Evolutionary conservation across 2,888 invertebrate genomes (phyloP).

Genomic region (Malthinus flaveolus): DNA sequence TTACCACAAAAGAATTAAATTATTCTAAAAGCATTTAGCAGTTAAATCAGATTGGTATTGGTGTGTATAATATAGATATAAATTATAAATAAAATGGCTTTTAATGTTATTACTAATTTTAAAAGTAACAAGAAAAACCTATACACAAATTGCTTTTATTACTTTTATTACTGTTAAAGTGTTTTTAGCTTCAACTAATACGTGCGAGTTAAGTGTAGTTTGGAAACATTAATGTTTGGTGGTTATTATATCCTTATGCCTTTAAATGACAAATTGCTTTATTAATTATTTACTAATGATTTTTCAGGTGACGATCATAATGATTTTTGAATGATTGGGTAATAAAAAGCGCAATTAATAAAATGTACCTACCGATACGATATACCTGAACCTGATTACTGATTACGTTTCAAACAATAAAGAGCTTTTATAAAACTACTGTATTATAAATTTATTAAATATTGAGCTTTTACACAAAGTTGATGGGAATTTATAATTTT

Average conservation of each 20-base stretch:
- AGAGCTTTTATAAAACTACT: no score
- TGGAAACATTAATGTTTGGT: conserved; percentile 11
- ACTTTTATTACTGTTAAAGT: conserved; percentile 21
- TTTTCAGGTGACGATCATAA: conserved; percentile 34
- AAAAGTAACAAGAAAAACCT: conserved; percentile 35
- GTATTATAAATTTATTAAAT: no score
- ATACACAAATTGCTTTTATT: conserved; percentile 35
- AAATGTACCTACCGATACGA: no score
- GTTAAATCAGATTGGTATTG: conserved; percentile 25
- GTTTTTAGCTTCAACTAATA: conserved; percentile 21
- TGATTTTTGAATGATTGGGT: conserved; percentile 17
- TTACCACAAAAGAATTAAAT: conserved; percentile 24
- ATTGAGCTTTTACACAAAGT: no score
- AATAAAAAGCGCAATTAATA: conserved; percentile 1
- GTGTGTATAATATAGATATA: conserved; percentile 9
- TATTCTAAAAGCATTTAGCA: conserved; percentile 22
- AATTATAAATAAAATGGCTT: conserved; percentile 27
- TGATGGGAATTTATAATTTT: no score
- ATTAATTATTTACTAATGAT: conserved; percentile 40
- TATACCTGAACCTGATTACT: no score
- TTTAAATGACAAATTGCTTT: conserved; percentile 31
- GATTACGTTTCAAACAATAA: no score
- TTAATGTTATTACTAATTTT: conserved; percentile 29
- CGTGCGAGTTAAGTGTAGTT: conserved; percentile 16
- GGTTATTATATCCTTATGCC: conserved; percentile 6